A percentile compares a stretch with the other conserved stretches of the same genome.
Evolutionary conservation across 2,888 invertebrate genomes (phyloP).

Genomic region (Fragum sueziense): DNA sequence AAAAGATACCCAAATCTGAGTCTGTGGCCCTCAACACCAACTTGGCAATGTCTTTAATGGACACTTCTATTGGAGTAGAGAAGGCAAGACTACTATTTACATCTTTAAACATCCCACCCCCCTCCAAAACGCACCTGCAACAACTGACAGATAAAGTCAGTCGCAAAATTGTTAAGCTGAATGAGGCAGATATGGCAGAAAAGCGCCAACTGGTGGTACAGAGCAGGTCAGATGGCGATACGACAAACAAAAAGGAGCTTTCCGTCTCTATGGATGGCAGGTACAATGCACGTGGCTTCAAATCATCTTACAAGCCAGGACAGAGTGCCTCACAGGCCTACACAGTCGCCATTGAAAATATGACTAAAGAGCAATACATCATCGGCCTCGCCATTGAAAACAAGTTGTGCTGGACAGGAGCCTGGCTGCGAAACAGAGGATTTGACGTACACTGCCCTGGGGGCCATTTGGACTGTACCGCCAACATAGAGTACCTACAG

Average conservation of each 20-base stretch:
- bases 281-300: constrained; percentile 18
- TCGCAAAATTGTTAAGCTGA: not conserved
- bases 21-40: not conserved
- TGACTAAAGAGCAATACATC: constrained; percentile 13
- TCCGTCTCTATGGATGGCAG: constrained; percentile 6
- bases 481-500: constrained; percentile 6
- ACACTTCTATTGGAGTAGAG: not conserved
- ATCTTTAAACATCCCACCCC: not conserved
- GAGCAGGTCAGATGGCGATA: not conserved
- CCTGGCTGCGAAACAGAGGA: not conserved
- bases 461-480: constrained; percentile 20
- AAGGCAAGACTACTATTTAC: not conserved
- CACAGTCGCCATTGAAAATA: constrained; percentile 25
- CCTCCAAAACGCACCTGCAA: not conserved
- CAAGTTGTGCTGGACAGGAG: constrained; percentile 23
- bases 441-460: constrained; percentile 2
- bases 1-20: not conserved
- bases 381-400: constrained; percentile 8
- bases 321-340: constrained; percentile 26
- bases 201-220: constrained; percentile 2
- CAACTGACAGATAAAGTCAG: not conserved
- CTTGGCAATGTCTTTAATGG: not conserved
- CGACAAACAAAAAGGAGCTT: not conserved
- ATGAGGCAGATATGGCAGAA: constrained; percentile 17
- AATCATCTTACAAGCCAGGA: constrained; percentile 26